Conservation (phyloP, 2,113 vertebrate genomes). For the Leptodactylus fuscus region DNA sequence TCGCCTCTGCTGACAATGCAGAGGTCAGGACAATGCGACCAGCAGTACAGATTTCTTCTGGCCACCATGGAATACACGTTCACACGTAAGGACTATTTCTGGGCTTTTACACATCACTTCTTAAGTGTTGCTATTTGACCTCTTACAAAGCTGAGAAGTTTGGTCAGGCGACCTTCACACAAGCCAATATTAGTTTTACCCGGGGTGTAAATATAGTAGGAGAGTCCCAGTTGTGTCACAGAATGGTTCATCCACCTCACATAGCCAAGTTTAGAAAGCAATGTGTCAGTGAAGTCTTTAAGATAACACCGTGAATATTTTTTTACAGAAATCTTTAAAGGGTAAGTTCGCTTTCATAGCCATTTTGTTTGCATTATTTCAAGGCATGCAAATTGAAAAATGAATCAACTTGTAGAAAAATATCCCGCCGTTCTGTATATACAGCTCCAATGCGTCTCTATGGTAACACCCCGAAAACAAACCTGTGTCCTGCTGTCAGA, state of each 20-base stretch:
- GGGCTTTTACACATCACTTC: not conserved
- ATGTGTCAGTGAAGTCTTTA: not conserved
- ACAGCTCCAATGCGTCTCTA: not conserved
- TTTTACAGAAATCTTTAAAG: not conserved
- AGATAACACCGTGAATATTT: not conserved
- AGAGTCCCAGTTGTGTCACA: conserved; percentile 9
- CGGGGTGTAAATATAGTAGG: not conserved
- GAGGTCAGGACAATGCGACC: not conserved
- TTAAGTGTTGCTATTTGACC: not conserved
- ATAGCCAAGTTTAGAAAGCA: not conserved
- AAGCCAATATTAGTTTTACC: not conserved
- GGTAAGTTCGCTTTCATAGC: not conserved
- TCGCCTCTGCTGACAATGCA: not conserved
- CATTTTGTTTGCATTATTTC: no score
- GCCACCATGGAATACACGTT: not conserved
- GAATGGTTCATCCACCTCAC: not conserved
- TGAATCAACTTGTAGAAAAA: no score
- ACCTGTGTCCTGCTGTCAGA: no score
- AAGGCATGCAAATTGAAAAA: no score
- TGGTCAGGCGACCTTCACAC: not conserved
- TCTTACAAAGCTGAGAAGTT: not conserved
- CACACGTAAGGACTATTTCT: not conserved
- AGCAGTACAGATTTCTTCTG: not conserved
- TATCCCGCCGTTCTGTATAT: no score
- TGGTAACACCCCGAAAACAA: no score